A percentile compares a stretch with the other conserved stretches of the same genome.
Evolutionary conservation across 2,797 vertebrate species (phyloP).

Genomic region (Sebastiscus tertius): DNA sequence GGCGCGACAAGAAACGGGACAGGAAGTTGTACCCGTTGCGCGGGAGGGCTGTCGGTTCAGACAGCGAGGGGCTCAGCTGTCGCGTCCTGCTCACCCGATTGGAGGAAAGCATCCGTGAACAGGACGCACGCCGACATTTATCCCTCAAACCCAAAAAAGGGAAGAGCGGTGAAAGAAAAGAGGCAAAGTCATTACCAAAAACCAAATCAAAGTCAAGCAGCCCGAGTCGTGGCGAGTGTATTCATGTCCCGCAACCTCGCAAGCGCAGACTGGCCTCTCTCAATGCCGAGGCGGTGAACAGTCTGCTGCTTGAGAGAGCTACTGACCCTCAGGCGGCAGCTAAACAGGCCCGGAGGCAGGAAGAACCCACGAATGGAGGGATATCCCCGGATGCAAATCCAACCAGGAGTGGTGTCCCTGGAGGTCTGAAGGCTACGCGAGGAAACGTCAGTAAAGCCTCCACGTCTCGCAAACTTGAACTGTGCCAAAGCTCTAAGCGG

Average conservation of each 20-base stretch:
- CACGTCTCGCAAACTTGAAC: slow-evolving; percentile 50
- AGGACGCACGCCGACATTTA: slow-evolving; percentile 31
- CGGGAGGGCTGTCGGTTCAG: slow-evolving; percentile 80
- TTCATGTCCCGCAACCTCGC: slow-evolving; percentile 83
- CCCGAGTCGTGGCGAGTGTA: slow-evolving; percentile 6
- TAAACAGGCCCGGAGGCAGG: slow-evolving; percentile 75
- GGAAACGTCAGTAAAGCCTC: slow-evolving; percentile 49
- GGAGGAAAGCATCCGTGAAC: slow-evolving; percentile 74
- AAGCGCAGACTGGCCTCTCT: slow-evolving; percentile 95
- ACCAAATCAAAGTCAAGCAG: slow-evolving; percentile 60
- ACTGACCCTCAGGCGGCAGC: slow-evolving; percentile 77
- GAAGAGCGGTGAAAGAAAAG: slow-evolving; percentile 54
- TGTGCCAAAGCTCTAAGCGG: slow-evolving; percentile 73
- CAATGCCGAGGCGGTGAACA: slow-evolving; percentile 96
- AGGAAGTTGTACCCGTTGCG: slow-evolving; percentile 92
- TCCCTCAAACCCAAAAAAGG: slow-evolving; percentile 57
- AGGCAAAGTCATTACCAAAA: slow-evolving; percentile 61
- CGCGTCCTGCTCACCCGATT: slow-evolving; percentile 92
- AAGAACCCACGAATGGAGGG: slow-evolving; percentile 73
- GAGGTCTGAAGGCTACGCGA: slow-evolving; percentile 40
- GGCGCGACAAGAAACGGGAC: slow-evolving; percentile 71
- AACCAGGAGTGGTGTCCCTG: slow-evolving; percentile 52
- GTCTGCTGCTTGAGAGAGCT: slow-evolving; percentile 89
- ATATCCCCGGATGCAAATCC: slow-evolving; percentile 26
- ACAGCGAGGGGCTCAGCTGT: slow-evolving; percentile 89